A percentile compares a stretch with the other conserved stretches of the same genome.
These are phyloP conservation scores for Xenopus petersii DNA, from an alignment of 2,797 vertebrate species.

Conservation along the genomic window DNA sequence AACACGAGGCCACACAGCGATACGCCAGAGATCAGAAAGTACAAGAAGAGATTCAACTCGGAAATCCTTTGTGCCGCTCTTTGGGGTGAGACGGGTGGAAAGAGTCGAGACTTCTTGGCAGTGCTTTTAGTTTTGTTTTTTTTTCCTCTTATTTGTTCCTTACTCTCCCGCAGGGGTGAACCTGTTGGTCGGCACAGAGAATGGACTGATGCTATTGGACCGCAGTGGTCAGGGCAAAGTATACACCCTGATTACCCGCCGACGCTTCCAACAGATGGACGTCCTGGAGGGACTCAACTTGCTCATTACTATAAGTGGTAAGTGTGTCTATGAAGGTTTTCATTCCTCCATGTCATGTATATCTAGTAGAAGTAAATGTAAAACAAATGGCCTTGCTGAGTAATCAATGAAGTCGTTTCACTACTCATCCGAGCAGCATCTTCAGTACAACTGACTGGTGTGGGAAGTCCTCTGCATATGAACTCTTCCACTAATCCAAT, in stretches of 20 bases:
- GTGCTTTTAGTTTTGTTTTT: neutral
- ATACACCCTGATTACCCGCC: constrained; percentile 87
- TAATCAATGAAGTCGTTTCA: no score
- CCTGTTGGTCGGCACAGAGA: constrained; percentile 89
- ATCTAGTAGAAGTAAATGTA: no score
- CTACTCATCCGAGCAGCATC: no score
- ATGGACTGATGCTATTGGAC: constrained; percentile 86
- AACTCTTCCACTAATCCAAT: no score
- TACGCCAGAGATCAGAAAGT: constrained; percentile 92
- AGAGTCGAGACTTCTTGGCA: neutral
- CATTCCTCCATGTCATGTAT: no score
- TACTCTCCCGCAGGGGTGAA: constrained; percentile 75
- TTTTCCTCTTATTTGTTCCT: neutral
- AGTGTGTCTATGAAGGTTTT: no score
- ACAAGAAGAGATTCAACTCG: constrained; percentile 93
- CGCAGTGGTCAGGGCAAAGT: constrained; percentile 90
- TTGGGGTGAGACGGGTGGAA: constrained; percentile 77
- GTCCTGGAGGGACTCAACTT: constrained; percentile 91
- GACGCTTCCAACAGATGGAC: constrained; percentile 93
- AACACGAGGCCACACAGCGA: constrained; percentile 88
- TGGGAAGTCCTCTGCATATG: no score
- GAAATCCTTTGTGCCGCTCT: constrained; percentile 93
- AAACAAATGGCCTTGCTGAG: no score
- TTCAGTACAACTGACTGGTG: no score
- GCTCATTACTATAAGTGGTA: constrained; percentile 86